Evolutionary conservation across 2,797 vertebrate species (phyloP).

Genomic region (Falco rusticolus): DNA sequence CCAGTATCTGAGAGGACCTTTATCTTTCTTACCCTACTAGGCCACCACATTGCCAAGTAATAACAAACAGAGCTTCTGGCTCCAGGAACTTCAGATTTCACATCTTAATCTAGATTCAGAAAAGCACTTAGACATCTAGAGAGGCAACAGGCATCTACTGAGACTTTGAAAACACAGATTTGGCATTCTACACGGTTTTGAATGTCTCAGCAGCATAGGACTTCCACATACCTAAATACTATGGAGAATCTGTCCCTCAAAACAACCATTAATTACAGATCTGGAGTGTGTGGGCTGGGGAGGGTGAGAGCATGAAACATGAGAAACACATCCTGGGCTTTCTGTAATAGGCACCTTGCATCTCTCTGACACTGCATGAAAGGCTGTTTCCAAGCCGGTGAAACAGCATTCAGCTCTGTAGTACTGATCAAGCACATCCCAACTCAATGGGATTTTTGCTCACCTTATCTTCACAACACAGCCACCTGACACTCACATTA

Average conservation of each 20-base stretch:
- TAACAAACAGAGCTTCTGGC: not conserved
- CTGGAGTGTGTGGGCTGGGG: not conserved
- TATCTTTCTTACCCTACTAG: not conserved
- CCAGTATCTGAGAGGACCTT: not conserved
- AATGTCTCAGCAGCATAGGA: not conserved
- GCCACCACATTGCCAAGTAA: not conserved
- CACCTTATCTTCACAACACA: not conserved
- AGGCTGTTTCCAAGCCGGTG: not conserved
- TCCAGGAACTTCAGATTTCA: not conserved
- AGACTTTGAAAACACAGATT: not conserved
- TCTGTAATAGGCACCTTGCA: constrained; percentile 36
- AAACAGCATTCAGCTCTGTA: not conserved
- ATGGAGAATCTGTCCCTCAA: not conserved
- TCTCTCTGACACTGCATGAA: not conserved
- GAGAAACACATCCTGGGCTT: not conserved
- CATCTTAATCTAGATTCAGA: not conserved
- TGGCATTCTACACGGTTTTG: not conserved
- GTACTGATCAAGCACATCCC: not conserved
- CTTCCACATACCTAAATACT: not conserved
- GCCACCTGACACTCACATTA: not conserved
- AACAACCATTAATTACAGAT: constrained; percentile 29
- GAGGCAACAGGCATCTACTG: not conserved
- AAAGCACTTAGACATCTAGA: not conserved
- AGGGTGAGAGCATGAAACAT: not conserved
- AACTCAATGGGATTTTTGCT: not conserved